Evolutionary conservation across 1,140 invertebrate species (phyloP).

Genomic region (Protaetia brevitarsis): DNA sequence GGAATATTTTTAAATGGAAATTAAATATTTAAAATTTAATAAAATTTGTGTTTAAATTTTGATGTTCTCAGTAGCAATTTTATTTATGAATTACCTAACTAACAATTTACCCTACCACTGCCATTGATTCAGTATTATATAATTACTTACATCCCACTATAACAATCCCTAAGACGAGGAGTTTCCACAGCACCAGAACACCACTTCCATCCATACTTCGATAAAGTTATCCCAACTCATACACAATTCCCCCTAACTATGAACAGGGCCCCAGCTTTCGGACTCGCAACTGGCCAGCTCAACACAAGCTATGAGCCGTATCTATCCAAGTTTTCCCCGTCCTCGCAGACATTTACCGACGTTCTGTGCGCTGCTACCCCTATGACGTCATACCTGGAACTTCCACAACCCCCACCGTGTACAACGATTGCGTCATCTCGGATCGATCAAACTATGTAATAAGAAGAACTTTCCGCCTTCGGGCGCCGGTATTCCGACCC

Average conservation of each 20-base stretch:
- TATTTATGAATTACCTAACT: too few species aligned
- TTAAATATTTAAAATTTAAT: too few species aligned
- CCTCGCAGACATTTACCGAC: background rate
- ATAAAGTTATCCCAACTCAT: slow-evolving; percentile 6
- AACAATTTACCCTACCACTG: too few species aligned
- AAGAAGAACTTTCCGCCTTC: background rate
- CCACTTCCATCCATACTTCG: slow-evolving; percentile 8
- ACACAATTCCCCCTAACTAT: background rate
- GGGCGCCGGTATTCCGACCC: too few species aligned
- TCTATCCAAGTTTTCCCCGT: too few species aligned
- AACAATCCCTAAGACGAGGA: background rate
- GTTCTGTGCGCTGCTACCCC: background rate
- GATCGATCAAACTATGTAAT: slow-evolving; percentile 9
- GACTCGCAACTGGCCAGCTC: background rate
- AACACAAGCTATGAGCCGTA: too few species aligned
- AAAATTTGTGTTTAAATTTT: too few species aligned
- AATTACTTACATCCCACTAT: slow-evolving; percentile 7
- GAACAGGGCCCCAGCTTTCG: background rate
- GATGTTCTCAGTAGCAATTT: too few species aligned
- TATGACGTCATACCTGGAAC: slow-evolving; percentile 1
- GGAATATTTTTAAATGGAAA: too few species aligned
- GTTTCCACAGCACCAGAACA: slow-evolving; percentile 5
- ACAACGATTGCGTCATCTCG: background rate
- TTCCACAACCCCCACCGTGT: background rate
- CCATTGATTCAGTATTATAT: background rate